Percentiles rank a stretch among this genome's conserved stretches.
Conservation (phyloP, 2,888 invertebrate genomes). For the Oscheius sp. region DNA sequence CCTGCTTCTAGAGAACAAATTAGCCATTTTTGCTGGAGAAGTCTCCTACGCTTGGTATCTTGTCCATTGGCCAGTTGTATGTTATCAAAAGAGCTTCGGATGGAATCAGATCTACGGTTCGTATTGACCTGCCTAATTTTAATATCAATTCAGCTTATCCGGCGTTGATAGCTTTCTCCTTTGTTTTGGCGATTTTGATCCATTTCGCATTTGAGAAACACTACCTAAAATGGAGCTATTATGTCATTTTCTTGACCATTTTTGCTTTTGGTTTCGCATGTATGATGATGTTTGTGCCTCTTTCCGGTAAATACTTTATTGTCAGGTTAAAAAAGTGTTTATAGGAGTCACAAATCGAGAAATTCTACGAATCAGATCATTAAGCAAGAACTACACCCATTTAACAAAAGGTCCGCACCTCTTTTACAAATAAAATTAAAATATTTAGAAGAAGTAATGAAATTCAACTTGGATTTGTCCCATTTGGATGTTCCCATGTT, state of each 20-base stretch:
- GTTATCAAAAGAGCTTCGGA: neutral
- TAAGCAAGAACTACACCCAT: constrained; percentile 13
- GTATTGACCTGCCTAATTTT: neutral
- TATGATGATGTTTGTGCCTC: neutral
- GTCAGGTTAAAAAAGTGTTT: neutral
- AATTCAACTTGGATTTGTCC: constrained; percentile 10
- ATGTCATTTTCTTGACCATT: neutral
- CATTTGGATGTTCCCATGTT: constrained; percentile 2
- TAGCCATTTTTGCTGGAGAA: constrained; percentile 5
- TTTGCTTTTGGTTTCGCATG: neutral
- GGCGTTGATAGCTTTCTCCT: neutral
- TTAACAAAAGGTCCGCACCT: neutral
- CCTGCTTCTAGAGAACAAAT: constrained; percentile 5
- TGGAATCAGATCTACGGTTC: neutral
- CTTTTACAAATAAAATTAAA: no score
- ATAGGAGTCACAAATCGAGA: constrained; percentile 1
- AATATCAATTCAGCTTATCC: neutral
- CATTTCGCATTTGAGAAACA: constrained; percentile 17
- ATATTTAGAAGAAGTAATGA: constrained; percentile 16
- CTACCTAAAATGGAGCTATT: constrained; percentile 18
- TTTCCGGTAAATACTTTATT: neutral
- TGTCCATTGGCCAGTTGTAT: constrained; percentile 22
- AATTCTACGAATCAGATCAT: neutral
- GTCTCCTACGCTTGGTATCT: constrained; percentile 24
- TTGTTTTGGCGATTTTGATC: neutral